Base-by-base conservation (phyloP, 1,140 invertebrate species). In the Rhynchophorus ferrugineus region DNA sequence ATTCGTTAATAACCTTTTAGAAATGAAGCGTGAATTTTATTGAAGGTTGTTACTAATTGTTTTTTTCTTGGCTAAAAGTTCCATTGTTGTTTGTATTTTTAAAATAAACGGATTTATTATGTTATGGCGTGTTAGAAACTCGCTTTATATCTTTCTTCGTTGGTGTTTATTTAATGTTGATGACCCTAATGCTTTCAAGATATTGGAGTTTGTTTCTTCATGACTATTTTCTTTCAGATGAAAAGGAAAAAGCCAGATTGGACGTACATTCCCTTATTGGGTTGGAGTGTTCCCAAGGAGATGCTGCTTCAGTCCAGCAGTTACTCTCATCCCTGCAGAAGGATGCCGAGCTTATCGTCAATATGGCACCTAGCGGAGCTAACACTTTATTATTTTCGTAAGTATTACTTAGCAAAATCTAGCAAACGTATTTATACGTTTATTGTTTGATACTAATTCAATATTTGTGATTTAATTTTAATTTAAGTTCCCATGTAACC, bases 351-450 rank as follows among this genome's bases (percentile, higher is more conserved):
- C 75, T 80, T 36, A 79, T 92, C 35, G 78, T 91, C 45, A 94
- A 94, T 65, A 80, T 90, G 76, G 83, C 89, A 2, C 88, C 89
- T 0, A 85, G 83, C 59, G 89, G 89, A 2, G 83, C 84, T 37
- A 91, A 90, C 60, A 93, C 89, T 0, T 66, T 94, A 34, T 72
- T 95, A 16, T 94, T 89, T 68, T 81, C 85, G 85, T 89, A 66
- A 80, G 81, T 57, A 17, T 24, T 3, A 41, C 16, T 17, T 41
- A 13, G 13, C n/a, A n/a, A n/a, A 14, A 14, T 7, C 17, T 29
- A 11, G 37, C n/a, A 14, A 1, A 37, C 9, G 11, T 20, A 6
- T 16, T 45, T 33, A 2, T 45, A 22, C 24, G 11, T 19, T 16
- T 20, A 14, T 43, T 11, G 7, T 11, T 20, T 21, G 22, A 6